phyloP scores from a whole-genome alignment of 2,888 invertebrate species.

The Pterostichus niger region DNA sequence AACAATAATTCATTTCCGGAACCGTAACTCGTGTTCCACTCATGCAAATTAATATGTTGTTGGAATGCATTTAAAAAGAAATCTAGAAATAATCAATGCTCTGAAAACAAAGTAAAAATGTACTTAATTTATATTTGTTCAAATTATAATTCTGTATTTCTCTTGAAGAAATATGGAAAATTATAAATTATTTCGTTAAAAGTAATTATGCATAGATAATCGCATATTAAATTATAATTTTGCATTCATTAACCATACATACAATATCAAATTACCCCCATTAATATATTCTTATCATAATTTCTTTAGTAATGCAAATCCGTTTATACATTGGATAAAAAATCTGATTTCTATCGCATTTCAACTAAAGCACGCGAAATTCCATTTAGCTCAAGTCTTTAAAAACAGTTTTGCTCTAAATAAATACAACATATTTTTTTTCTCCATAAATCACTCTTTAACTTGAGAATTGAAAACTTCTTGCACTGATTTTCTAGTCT shows the following conservation, averaged over 20 bases:
- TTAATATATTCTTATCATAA: slow-evolving; percentile 47
- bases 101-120: no score
- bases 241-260: slow-evolving; percentile 37
- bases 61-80: no score
- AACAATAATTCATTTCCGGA: no score
- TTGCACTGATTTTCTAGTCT: background rate
- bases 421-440: slow-evolving; percentile 17
- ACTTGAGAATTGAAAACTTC: background rate
- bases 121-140: no score
- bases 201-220: slow-evolving; percentile 36
- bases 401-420: slow-evolving; percentile 19
- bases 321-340: slow-evolving; percentile 33
- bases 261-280: slow-evolving; percentile 33
- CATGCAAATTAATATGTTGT: no score
- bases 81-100: no score
- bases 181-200: slow-evolving; percentile 35
- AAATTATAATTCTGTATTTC: no score
- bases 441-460: slow-evolving; percentile 18
- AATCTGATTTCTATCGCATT: slow-evolving; percentile 34
- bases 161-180: slow-evolving; percentile 5
- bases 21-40: no score
- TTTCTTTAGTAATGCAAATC: slow-evolving; percentile 52
- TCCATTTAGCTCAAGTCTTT: slow-evolving; percentile 37
- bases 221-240: slow-evolving; percentile 28
- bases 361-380: slow-evolving; percentile 37